These are phyloP conservation scores for Pan paniscus DNA, from an alignment of 2,113 vertebrate genomes.

Conservation along the genomic window DNA sequence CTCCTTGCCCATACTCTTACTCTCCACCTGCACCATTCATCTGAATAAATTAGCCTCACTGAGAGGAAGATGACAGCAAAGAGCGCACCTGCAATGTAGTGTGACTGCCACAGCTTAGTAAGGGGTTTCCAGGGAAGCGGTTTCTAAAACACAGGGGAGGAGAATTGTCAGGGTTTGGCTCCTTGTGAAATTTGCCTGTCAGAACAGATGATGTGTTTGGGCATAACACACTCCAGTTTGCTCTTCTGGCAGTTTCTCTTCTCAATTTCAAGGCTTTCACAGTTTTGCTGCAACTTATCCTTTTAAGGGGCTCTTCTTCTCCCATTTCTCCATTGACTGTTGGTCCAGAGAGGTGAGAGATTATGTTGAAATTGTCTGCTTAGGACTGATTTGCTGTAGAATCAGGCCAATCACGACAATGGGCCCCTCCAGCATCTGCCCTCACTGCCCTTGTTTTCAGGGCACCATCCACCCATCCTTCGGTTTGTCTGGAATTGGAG, in stretches of 20 bases:
- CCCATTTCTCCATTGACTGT: not conserved
- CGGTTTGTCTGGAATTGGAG: not conserved
- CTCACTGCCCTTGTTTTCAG: rapidly evolving
- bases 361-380: not conserved
- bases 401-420: not conserved
- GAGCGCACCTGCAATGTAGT: not conserved
- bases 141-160: slow-evolving; percentile 23
- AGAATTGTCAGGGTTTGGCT: slow-evolving; percentile 54
- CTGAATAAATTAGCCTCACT: not conserved
- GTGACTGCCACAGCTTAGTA: not conserved
- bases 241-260: not conserved
- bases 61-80: not conserved
- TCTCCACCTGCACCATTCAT: not conserved
- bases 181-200: slow-evolving; percentile 64
- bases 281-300: slow-evolving; percentile 38
- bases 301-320: slow-evolving; percentile 26
- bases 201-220: slow-evolving; percentile 62
- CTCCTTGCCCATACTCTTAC: rapidly evolving
- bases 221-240: not conserved
- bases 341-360: not conserved
- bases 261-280: slow-evolving; percentile 21
- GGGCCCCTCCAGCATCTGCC: not conserved
- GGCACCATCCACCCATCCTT: not conserved
- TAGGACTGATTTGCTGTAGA: not conserved
- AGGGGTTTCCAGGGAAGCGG: slow-evolving; percentile 6